Conservation (phyloP, 2,888 invertebrate genomes). For the Protophormia terraenovae region DNA sequence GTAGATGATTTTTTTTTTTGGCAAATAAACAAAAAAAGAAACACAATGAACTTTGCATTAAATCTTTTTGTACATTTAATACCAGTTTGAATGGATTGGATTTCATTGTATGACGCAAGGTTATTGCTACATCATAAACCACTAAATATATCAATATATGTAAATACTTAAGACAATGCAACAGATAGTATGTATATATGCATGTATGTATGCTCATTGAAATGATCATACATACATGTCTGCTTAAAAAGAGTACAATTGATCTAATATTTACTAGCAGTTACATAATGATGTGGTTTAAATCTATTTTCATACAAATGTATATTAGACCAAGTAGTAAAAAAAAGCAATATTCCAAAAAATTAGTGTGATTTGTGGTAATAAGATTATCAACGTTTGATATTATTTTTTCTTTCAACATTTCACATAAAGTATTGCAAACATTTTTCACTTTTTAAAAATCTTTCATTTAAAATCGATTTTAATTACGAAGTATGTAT, state of each 20-base stretch:
- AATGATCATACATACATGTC: background rate
- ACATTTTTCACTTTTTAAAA: no score
- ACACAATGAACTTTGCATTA: conserved; percentile 18
- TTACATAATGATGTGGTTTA: conserved; percentile 31
- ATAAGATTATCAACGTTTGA: no score
- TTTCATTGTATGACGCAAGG: conserved; percentile 50
- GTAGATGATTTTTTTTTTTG: no score
- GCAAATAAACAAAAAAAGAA: background rate
- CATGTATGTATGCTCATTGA: background rate
- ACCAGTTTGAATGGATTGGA: conserved; percentile 42
- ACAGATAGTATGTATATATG: background rate
- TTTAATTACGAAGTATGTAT: no score
- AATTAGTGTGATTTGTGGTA: no score
- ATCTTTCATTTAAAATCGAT: no score
- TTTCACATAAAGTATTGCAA: no score
- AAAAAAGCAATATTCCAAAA: no score
- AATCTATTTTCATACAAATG: background rate
- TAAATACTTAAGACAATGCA: conserved; percentile 28
- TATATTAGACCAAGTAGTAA: background rate
- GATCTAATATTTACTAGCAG: conserved; percentile 3
- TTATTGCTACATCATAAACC: conserved; percentile 54
- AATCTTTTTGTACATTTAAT: background rate
- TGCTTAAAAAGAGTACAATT: background rate
- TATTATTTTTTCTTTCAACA: no score
- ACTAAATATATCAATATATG: background rate